These are phyloP conservation scores for Zaprionus bogoriensis DNA, from an alignment of 2,888 invertebrate species.

Conservation along the genomic window DNA sequence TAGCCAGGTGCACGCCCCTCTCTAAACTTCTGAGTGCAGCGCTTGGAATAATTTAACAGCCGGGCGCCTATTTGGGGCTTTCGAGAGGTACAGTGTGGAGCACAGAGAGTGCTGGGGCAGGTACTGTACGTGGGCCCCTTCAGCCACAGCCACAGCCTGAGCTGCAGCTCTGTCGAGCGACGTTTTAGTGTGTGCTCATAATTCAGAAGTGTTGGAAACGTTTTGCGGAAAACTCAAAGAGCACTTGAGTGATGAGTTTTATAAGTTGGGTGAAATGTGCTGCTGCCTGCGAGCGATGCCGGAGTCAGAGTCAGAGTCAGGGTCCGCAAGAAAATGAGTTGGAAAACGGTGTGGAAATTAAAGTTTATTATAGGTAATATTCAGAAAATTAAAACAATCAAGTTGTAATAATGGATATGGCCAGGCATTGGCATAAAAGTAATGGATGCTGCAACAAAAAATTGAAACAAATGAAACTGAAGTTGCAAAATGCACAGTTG, in stretches of 20 bases:
- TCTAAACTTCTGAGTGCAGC: constrained; percentile 50
- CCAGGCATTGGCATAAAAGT: background rate
- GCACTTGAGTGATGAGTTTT: constrained; percentile 65
- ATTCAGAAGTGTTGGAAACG: constrained; percentile 64
- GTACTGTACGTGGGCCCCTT: constrained; percentile 21
- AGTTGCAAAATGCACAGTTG: background rate
- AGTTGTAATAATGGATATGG: constrained; percentile 7
- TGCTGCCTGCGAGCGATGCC: background rate
- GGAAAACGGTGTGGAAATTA: constrained; percentile 2
- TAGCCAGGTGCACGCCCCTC: constrained; percentile 17
- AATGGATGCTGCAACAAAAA: background rate
- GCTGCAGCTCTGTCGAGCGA: constrained; percentile 26
- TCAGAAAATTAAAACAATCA: constrained; percentile 21
- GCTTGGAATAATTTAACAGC: constrained; percentile 60
- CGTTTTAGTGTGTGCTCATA: constrained; percentile 51
- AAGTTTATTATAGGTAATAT: constrained; percentile 11
- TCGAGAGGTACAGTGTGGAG: background rate
- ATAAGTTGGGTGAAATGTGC: constrained; percentile 37
- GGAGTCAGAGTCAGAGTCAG: background rate
- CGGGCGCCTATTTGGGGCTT: constrained; percentile 31
- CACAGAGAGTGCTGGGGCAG: background rate
- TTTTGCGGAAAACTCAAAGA: constrained; percentile 57
- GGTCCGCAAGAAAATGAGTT: background rate
- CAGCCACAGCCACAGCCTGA: background rate
- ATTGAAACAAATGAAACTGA: background rate